Evolutionary conservation across 92 coral and sea anemone species (phyloP), one percentile per base, ranked within the genome.

Genomic region (Zoanthus solanderi): DNA sequence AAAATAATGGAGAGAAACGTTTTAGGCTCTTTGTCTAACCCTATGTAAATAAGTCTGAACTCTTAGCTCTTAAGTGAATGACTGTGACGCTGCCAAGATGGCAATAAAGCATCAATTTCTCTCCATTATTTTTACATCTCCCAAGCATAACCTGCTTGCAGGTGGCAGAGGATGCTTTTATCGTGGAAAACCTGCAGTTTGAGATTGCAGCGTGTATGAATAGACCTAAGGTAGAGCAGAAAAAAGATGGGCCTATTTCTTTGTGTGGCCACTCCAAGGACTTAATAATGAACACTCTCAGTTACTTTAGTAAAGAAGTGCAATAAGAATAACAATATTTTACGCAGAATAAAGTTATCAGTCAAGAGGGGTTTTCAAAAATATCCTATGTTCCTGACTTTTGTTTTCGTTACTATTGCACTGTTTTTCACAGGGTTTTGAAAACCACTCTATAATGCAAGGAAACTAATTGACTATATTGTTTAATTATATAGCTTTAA

Each of bases 181-280:
- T 72, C 18, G 77, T 14, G 77, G 54, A 72, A 72, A 72, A 72
- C 77, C 77, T 37, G 77, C 77, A 72, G 77, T 72, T 72, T 72
- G 53, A 72, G 77, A 72, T 72, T 72, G 77, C 77, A 72, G 77
- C 77, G 18, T 72, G 77, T 72, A 72, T 50, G 77, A 72, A 72
- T 72, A 72, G 77, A 72, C 77, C 77, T 72, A 68, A 30, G 73
- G 73, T 72, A 72, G 77, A 72, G 77, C 77, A 37, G 54, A 72
- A 72, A 72, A 72, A 72, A 72, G 53, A 72, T 14, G 18, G 77
- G 77, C 77, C 77, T 72, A 72, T 37, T 72, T 14, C 77, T 44
- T 72, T 72, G 53, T 72, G 77, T 72, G 77, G 77, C 77, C 77
- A 72, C 77, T 72, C 77, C 77, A 42, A 72, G 77, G 77, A 72